Evolutionary conservation across 1,140 invertebrate genomes (phyloP).

Genomic region (Zaprionus africanus): DNA sequence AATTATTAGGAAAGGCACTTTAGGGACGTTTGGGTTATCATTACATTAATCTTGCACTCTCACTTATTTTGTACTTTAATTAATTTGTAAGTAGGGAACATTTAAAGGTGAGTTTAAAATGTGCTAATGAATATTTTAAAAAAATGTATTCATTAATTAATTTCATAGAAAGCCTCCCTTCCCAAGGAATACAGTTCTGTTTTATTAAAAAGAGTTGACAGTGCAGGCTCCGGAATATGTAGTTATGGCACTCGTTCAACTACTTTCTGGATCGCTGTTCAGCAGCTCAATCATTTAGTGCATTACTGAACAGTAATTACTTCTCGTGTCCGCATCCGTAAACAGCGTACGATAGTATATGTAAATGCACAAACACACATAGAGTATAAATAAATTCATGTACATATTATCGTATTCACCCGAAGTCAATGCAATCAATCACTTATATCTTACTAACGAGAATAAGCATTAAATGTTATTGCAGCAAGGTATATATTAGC

Average conservation of each 20-base stretch:
- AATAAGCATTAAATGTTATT: constrained; percentile 33
- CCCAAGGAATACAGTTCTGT: not conserved
- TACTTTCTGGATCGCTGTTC: not conserved
- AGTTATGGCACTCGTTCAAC: not conserved
- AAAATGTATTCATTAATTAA: not conserved
- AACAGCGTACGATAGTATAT: constrained; percentile 1
- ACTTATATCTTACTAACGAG: constrained; percentile 44
- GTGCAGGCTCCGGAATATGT: not conserved
- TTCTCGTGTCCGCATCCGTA: not conserved
- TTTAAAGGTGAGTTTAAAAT: not conserved
- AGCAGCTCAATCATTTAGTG: constrained; percentile 18
- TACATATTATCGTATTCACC: constrained; percentile 13
- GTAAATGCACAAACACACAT: not conserved
- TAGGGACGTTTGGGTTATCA: not conserved
- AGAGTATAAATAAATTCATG: not conserved
- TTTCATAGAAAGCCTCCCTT: not conserved
- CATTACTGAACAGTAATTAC: constrained; percentile 19
- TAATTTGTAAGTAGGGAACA: constrained; percentile 19
- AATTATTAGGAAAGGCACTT: constrained; percentile 30
- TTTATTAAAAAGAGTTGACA: not conserved
- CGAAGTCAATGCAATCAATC: constrained; percentile 51
- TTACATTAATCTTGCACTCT: constrained; percentile 8
- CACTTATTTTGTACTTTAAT: constrained; percentile 11
- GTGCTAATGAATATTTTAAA: constrained; percentile 17
- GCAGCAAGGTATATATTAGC: constrained; percentile 17